Evolutionary conservation across 2,888 invertebrate genomes (phyloP).

Genomic region (Neoascia interrupta): DNA sequence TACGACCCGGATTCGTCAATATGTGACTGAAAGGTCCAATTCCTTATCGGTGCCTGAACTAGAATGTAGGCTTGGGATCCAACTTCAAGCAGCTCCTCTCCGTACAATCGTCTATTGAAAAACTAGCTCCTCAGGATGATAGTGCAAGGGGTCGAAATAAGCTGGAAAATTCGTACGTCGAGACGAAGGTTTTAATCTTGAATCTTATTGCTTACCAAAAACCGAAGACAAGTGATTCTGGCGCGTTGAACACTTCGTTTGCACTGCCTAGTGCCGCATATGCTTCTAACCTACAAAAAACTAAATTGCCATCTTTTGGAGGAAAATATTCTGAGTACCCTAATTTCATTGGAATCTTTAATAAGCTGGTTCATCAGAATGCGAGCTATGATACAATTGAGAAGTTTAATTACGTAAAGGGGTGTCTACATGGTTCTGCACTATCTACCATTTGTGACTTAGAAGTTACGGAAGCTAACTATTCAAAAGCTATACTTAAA

Average conservation of each 20-base stretch:
- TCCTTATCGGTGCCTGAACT: background rate
- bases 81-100: background rate
- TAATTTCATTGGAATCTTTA: background rate
- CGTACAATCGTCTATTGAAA: background rate
- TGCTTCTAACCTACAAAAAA: background rate
- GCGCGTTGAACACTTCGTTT: background rate
- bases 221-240: background rate
- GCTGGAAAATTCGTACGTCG: background rate
- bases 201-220: background rate
- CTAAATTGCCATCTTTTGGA: background rate
- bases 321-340: background rate
- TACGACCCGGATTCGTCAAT: no score
- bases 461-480: slow-evolving; percentile 4
- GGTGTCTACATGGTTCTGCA: background rate
- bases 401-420: slow-evolving; percentile 1
- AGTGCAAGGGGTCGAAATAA: background rate
- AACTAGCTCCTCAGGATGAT: background rate
- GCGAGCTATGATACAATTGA: background rate
- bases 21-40: no score
- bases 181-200: background rate
- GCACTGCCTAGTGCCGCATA: background rate
- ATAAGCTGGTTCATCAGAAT: background rate
- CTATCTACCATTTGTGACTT: background rate
- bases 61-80: background rate
- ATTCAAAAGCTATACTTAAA: background rate